Percentiles rank a stretch among this genome's conserved stretches.
phyloP scores from a whole-genome alignment of 2,888 invertebrate species.

The Liopterus haemorrhoidalis region DNA sequence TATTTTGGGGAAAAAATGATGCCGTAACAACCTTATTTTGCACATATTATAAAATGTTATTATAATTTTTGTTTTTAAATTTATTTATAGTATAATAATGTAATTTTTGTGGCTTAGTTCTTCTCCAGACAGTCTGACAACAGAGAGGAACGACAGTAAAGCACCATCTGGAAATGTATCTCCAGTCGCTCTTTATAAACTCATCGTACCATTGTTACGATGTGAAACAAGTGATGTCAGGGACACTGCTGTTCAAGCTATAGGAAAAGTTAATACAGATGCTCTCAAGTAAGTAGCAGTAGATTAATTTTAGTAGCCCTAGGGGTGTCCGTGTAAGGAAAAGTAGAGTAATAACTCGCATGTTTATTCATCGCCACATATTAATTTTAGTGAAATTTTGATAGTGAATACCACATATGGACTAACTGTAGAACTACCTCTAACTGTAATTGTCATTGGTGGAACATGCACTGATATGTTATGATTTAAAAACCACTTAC shows the following conservation, averaged over 20 bases:
- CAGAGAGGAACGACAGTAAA: slow-evolving; percentile 75
- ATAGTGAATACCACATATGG: no score
- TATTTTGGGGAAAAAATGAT: no score
- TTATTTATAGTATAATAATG: slow-evolving; percentile 4
- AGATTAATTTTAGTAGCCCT: background rate
- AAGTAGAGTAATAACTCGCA: no score
- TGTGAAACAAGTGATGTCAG: slow-evolving; percentile 92
- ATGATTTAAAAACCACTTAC: no score
- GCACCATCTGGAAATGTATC: slow-evolving; percentile 66
- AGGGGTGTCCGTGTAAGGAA: background rate
- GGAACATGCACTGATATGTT: no score
- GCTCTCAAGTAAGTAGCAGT: slow-evolving; percentile 89
- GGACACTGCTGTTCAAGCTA: slow-evolving; percentile 87
- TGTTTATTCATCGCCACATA: no score
- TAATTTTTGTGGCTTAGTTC: slow-evolving; percentile 56
- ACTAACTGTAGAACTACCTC: no score
- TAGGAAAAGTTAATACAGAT: slow-evolving; percentile 91
- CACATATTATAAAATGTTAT: slow-evolving; percentile 4
- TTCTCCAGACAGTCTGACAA: slow-evolving; percentile 82
- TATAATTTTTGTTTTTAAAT: slow-evolving; percentile 8
- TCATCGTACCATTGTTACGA: slow-evolving; percentile 84
- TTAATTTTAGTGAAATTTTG: no score
- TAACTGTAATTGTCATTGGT: no score
- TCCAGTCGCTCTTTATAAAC: slow-evolving; percentile 83
- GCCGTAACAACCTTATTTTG: background rate